Evolutionary conservation across 2,797 vertebrate genomes (phyloP).

Genomic region (Coendou prehensilis): DNA sequence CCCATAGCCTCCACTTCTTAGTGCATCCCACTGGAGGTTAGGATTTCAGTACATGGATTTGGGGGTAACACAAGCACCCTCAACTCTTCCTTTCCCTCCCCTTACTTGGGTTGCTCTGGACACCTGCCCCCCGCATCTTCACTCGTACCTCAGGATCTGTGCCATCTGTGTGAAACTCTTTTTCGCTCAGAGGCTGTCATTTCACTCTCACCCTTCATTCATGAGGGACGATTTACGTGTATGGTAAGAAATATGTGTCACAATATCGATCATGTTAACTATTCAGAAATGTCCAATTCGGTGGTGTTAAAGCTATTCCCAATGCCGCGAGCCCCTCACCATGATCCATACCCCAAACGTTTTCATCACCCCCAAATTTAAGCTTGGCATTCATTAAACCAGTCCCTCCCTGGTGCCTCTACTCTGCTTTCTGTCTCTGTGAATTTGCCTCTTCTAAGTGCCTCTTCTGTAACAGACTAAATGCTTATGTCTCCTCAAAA

Average conservation of each 20-base stretch:
- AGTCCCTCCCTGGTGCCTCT: background rate
- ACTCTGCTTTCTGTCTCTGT: background rate
- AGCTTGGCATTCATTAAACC: background rate
- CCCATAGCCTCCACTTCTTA: background rate
- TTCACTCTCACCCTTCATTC: background rate
- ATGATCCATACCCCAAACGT: fast-evolving
- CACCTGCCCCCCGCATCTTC: background rate
- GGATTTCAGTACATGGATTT: background rate
- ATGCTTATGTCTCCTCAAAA: background rate
- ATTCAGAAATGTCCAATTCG: background rate
- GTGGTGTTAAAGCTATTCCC: background rate
- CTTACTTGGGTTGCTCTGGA: background rate
- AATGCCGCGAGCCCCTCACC: background rate
- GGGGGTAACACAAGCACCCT: background rate
- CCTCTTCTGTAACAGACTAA: background rate
- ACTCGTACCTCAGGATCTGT: background rate
- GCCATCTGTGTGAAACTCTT: background rate
- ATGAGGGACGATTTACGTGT: background rate
- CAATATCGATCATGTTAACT: background rate
- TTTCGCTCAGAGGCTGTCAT: background rate
- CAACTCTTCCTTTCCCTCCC: background rate
- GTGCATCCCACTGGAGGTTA: background rate
- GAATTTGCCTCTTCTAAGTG: background rate
- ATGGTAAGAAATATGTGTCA: background rate
- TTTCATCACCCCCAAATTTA: background rate